phyloP scores from a whole-genome alignment of 2,113 vertebrate species.

The Aleadryas rufinucha region DNA sequence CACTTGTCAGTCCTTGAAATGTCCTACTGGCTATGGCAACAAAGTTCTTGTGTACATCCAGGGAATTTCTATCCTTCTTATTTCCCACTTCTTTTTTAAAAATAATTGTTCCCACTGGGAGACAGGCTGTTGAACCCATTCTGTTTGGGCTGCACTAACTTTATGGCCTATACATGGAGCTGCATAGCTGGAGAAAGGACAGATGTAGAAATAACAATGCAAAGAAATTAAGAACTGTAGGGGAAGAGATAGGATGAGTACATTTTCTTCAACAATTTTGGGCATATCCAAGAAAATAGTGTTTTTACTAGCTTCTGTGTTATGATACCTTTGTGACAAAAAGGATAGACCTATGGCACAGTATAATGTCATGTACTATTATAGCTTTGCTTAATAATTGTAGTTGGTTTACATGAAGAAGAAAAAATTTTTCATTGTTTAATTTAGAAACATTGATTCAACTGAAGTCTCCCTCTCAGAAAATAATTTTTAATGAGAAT shows the following conservation, averaged over 20 bases:
- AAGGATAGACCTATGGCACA: not conserved
- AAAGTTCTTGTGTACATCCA: not conserved
- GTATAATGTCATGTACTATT: not conserved
- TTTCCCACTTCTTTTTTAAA: not conserved
- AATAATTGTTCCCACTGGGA: constrained; percentile 52
- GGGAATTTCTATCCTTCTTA: not conserved
- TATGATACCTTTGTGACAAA: not conserved
- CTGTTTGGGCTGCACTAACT: not conserved
- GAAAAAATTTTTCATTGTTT: not conserved
- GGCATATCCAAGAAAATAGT: not conserved
- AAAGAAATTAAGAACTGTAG: not conserved
- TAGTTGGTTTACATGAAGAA: too few species aligned
- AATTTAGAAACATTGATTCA: not conserved
- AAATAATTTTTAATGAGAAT: not conserved
- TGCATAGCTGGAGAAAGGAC: not conserved
- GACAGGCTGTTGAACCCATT: not conserved
- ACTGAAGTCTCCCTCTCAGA: not conserved
- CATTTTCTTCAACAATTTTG: not conserved
- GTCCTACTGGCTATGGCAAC: not conserved
- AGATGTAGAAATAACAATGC: not conserved
- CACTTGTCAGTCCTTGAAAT: constrained; percentile 5
- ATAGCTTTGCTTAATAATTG: not conserved
- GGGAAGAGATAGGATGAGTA: not conserved
- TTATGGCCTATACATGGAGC: not conserved
- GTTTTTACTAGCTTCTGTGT: not conserved